Evolutionary conservation across 2,888 invertebrate genomes (phyloP).

Genomic region (Synanthedon tipuliformis): DNA sequence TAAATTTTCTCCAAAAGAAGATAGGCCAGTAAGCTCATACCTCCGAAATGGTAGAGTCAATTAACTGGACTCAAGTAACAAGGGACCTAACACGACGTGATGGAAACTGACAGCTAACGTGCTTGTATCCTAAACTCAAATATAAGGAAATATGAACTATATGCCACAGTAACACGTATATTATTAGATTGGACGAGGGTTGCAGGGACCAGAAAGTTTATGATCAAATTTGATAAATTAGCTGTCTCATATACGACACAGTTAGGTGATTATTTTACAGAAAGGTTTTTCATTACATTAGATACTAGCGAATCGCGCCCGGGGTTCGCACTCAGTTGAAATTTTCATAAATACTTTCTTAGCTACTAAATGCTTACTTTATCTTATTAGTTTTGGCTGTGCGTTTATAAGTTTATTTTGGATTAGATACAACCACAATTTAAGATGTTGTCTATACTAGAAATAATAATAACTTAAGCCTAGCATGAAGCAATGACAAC

Average conservation of each 20-base stretch:
- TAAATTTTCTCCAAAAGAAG: background rate
- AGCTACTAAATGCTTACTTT: too few relatives aligned
- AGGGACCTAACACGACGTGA: slow-evolving; percentile 11
- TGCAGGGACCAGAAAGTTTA: background rate
- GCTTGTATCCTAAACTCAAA: background rate
- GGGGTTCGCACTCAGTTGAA: too few relatives aligned
- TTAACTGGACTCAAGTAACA: slow-evolving; percentile 19
- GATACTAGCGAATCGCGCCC: background rate
- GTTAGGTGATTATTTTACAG: background rate
- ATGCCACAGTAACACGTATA: background rate
- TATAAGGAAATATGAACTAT: background rate
- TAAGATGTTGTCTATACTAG: too few relatives aligned
- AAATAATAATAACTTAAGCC: too few relatives aligned
- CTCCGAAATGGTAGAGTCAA: slow-evolving; percentile 23
- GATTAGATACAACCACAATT: too few relatives aligned
- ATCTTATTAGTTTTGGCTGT: too few relatives aligned
- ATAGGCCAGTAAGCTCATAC: slow-evolving; percentile 15
- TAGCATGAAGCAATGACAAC: too few relatives aligned
- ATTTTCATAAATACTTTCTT: too few relatives aligned
- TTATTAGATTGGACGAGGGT: background rate
- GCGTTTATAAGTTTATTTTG: too few relatives aligned
- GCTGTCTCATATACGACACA: background rate
- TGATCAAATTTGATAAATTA: background rate
- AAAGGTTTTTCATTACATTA: background rate
- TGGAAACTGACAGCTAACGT: slow-evolving; percentile 9